These are phyloP conservation scores for Anhinga anhinga DNA, from an alignment of 2,113 vertebrate genomes.

Conservation along the genomic window DNA sequence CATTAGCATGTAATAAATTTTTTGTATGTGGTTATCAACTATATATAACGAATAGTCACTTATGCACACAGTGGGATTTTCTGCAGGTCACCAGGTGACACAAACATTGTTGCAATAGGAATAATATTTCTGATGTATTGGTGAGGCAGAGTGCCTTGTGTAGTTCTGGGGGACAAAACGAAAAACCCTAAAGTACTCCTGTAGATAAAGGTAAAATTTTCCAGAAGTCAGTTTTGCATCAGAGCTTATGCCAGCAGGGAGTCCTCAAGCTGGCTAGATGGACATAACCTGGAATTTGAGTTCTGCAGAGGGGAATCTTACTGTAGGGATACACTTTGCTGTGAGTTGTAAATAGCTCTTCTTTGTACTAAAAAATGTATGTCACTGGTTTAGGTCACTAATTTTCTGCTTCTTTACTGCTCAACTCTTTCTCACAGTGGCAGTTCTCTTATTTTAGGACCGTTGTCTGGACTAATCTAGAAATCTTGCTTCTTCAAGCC, in stretches of 20 bases:
- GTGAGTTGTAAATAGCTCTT: neutral
- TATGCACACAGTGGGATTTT: neutral
- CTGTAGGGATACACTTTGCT: neutral
- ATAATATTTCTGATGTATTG: neutral
- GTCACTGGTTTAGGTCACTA: neutral
- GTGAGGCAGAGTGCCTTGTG: neutral
- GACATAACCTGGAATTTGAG: neutral
- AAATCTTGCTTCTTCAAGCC: neutral
- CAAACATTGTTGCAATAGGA: neutral
- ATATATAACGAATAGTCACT: fast-evolving
- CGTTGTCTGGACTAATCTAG: neutral
- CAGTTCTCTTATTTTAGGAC: neutral
- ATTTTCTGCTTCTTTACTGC: neutral
- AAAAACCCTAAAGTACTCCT: neutral
- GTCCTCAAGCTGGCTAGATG: neutral
- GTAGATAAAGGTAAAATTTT: neutral
- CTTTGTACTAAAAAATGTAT: neutral
- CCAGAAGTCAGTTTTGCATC: neutral
- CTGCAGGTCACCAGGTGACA: neutral
- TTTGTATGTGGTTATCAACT: neutral
- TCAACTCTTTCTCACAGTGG: neutral
- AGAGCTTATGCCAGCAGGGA: neutral
- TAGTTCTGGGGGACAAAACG: neutral
- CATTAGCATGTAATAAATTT: neutral
- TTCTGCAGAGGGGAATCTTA: neutral